Base-by-base conservation (phyloP, 2,797 vertebrate genomes). In the Eospalax fontanierii region DNA sequence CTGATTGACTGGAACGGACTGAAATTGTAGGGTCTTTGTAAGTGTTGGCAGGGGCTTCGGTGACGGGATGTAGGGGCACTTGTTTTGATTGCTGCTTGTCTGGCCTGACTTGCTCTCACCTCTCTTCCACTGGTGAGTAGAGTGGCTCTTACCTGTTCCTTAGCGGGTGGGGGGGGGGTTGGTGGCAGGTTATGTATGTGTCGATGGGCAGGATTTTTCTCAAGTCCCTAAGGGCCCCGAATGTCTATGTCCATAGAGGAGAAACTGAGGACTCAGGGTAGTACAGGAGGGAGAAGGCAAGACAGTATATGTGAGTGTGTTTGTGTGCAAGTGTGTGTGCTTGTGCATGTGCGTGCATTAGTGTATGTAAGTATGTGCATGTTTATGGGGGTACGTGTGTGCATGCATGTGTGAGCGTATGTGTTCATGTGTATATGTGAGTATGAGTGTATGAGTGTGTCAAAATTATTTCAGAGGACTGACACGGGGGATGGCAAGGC, bases 1-100 rank as follows among this genome's bases (percentile, higher is more conserved):
- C 70, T 96, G 78, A 90, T 61, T 94, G 90, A 89, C 75, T 0
- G 9, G 79, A 91, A 86, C 0, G 0, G 61, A 65, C 88, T 93
- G 80, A 94, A 95, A 95, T 91, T 70, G 59, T 30, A 80, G 82
- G 78, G 68, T 93, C 90, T 95, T 95, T 96, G 35, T 91, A 66
- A 90, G 85, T 59, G 84, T 86, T 0, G 0, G 30, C 43, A n/a
- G 70, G 40, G 54, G 75, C 65, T 82, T 94, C 61, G 0, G 21
- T 68, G 65, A 89, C 87, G 80, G 0, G 18, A 54, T 0, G 0
- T 0, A 9, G 66, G 40, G 68, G 30, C 0, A 0, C 79, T 90
- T 68, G 33, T 46, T 86, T 87, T 79, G 38, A 35, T 30, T 73
- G n/a, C 63, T 33, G 89, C 68, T 43, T 63, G 82, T 95, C 79